A percentile compares a stretch with the other conserved stretches of the same genome.
These are phyloP conservation scores for Engystomops pustulosus DNA, from an alignment of 2,113 vertebrate species.

Conservation along the genomic window DNA sequence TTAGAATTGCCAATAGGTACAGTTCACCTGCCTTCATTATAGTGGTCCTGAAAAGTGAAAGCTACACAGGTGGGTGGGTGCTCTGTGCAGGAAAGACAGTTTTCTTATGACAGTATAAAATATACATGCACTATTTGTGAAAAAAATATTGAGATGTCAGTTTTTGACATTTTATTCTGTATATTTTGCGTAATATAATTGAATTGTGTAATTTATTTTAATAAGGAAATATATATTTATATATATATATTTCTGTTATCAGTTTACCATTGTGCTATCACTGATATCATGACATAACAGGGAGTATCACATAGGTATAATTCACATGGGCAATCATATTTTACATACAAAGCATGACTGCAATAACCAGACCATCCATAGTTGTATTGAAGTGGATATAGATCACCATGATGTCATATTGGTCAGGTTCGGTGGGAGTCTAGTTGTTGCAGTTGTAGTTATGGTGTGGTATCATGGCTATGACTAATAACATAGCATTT, in stretches of 20 bases:
- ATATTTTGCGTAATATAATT: not conserved
- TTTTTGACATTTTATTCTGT: not conserved
- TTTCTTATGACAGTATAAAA: no score
- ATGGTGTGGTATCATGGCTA: not conserved
- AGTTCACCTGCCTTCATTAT: no score
- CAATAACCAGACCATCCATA: not conserved
- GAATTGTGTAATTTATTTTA: conserved; percentile 7
- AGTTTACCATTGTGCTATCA: no score
- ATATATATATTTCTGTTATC: no score
- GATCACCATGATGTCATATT: not conserved
- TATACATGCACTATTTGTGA: not conserved
- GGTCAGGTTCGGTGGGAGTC: not conserved
- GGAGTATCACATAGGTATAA: no score
- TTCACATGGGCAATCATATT: not conserved
- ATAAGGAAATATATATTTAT: not conserved
- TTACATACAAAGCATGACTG: not conserved
- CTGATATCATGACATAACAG: no score
- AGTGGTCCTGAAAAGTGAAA: no score
- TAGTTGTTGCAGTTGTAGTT: not conserved
- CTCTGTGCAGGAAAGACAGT: no score
- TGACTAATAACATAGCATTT: not conserved
- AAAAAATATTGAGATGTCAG: not conserved
- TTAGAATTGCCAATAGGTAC: no score
- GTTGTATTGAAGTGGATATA: not conserved
- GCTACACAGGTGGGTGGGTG: no score